Percentiles rank a stretch among this genome's conserved stretches.
Conservation (phyloP, 1,140 invertebrate species). For the Drosophila lacertosa region DNA sequence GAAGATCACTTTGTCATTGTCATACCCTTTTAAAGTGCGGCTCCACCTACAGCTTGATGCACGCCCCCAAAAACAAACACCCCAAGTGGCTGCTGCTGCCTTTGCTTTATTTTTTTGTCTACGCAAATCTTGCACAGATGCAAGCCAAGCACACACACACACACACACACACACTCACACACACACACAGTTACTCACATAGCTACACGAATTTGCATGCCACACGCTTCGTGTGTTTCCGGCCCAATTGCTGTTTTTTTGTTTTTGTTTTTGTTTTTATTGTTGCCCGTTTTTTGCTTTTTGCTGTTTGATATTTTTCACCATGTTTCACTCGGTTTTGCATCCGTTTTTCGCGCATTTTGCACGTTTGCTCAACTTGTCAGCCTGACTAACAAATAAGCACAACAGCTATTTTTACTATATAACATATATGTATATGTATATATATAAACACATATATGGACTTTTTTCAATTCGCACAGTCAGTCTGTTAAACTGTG, state of each 20-base stretch:
- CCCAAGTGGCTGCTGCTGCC: conserved; percentile 21
- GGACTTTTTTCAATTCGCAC: conserved; percentile 8
- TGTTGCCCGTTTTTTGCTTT: conserved; percentile 1
- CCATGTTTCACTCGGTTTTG: conserved; percentile 54
- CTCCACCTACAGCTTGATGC: conserved; percentile 39
- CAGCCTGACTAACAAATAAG: conserved; percentile 54
- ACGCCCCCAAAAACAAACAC: conserved; percentile 4
- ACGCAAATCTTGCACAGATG: conserved; percentile 30
- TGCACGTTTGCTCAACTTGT: conserved; percentile 74
- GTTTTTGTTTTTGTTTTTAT: conserved; percentile 15
- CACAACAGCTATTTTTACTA: too few relatives aligned
- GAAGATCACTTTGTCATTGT: conserved; percentile 82
- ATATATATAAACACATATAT: conserved; percentile 11
- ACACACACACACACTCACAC: background rate
- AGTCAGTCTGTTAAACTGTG: conserved; percentile 50
- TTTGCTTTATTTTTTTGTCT: conserved; percentile 39
- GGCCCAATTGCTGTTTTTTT: conserved; percentile 43
- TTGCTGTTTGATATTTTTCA: conserved; percentile 65
- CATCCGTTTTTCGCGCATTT: conserved; percentile 67
- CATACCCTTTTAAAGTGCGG: conserved; percentile 68
- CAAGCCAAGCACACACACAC: conserved; percentile 28
- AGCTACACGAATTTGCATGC: conserved; percentile 57
- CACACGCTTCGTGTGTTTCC: conserved; percentile 24
- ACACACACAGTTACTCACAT: conserved; percentile 5
- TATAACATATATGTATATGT: too few relatives aligned